Conservation (phyloP, 1,140 invertebrate genomes). For the Pseudoatta argentina region DNA sequence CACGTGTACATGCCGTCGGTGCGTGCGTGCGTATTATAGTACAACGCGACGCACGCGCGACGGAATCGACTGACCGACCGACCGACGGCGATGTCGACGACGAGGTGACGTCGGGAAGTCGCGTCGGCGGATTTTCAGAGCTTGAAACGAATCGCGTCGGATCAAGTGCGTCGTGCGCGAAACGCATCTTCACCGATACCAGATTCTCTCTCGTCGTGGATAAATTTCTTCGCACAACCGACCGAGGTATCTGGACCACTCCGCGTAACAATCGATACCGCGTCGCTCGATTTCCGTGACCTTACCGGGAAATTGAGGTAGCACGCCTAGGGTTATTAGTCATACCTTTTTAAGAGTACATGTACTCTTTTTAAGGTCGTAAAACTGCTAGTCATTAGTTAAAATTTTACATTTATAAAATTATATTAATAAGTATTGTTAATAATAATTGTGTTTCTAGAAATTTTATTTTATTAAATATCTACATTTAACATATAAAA, state of each 20-base stretch:
- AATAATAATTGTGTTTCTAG: no score
- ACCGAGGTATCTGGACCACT: background rate
- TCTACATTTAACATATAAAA: no score
- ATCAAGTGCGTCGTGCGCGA: background rate
- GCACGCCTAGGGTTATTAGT: no score
- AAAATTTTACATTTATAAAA: no score
- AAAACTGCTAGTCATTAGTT: no score
- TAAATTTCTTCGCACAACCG: background rate
- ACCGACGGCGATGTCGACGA: background rate
- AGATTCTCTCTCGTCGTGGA: background rate
- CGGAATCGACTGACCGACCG: slow-evolving; percentile 1
- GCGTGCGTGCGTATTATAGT: slow-evolving; percentile 6
- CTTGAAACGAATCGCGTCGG: background rate
- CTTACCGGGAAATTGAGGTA: background rate
- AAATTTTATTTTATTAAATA: no score
- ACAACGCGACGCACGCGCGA: slow-evolving; percentile 37
- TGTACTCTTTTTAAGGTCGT: no score
- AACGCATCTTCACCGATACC: no score
- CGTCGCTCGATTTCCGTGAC: slow-evolving; percentile 14
- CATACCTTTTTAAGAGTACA: no score
- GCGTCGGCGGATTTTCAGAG: slow-evolving; percentile 11
- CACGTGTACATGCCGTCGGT: background rate
- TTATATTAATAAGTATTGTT: no score
- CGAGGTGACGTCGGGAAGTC: background rate
- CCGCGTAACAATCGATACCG: slow-evolving; percentile 51